Base-by-base conservation (phyloP, 2,113 vertebrate species). In the Arothron firmamentum region DNA sequence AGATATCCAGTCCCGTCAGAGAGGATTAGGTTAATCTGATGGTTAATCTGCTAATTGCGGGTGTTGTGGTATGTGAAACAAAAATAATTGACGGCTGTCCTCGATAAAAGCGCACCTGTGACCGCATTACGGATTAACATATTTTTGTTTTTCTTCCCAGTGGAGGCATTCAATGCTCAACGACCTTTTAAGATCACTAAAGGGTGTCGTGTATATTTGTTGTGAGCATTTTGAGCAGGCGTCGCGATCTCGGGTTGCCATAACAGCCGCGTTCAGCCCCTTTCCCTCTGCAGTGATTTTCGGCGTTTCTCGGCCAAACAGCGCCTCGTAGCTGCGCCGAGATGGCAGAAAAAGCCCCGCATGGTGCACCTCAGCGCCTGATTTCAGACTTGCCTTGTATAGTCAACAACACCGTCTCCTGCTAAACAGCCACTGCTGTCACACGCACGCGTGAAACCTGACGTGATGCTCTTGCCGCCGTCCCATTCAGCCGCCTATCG, bases 391-490 rank as follows among this genome's bases (percentile, higher is more conserved):
- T 51, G 55, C 62, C 66, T 56, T 53, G 61, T 62, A 48, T 11
- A 45, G 74, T 61, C 77, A 72, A 66, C 70, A 74, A 51, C 77
- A 62, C 62, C 71, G 64, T 77, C 77, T 80, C 65, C 70, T 31
- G 56, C 70, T 52, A 16, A 74, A 70, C 76, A 66, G 62, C 59
- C 67, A 12, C 63, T 8, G 62, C 78, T 74, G 75, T 79, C 84
- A 75, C 79, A 85, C 87, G 88, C 82, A 83, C 16, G 85, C 89
- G 88, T 85, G 78, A 77, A 71, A 66, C 68, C 73, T 85, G 83
- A 88, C 87, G 88, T 79, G 75, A 73, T 59, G 72, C 70, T 75
- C 68, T 28, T 25, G 66, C 65, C 70, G 52, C 70, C 74, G 65
- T 83, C 79, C 84, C 85, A 74, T 84, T 81, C 84, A 85, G 20